Percentiles rank a stretch among this genome's conserved stretches.
Conservation (phyloP, 2,888 invertebrate species). For the Noctuana brunneofusca region DNA sequence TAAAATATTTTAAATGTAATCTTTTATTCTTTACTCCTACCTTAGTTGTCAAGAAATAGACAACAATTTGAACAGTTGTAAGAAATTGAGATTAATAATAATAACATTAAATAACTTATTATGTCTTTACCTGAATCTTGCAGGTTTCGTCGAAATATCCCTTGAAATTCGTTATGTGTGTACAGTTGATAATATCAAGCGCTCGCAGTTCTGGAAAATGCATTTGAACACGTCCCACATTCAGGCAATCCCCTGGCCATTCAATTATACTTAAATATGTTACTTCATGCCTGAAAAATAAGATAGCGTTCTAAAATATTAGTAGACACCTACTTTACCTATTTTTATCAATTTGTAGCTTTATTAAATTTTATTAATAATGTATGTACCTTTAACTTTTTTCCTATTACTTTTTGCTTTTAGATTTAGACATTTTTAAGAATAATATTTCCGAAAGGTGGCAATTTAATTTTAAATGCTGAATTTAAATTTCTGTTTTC, state of each 20-base stretch:
- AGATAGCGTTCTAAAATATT: background rate
- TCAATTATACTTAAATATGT: constrained; percentile 55
- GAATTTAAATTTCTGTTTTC: too few relatives aligned
- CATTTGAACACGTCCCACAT: constrained; percentile 59
- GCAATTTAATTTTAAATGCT: too few relatives aligned
- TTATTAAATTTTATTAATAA: background rate
- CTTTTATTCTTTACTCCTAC: too few relatives aligned
- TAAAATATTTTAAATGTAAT: too few relatives aligned
- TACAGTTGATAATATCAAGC: constrained; percentile 65
- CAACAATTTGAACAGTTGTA: too few relatives aligned
- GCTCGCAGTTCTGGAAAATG: constrained; percentile 60
- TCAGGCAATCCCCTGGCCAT: constrained; percentile 70
- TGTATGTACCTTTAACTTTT: background rate
- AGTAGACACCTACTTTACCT: background rate
- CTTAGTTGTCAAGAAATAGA: too few relatives aligned
- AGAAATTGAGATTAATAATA: too few relatives aligned
- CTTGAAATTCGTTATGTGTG: constrained; percentile 57
- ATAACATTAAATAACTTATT: background rate
- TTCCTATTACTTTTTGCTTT: background rate
- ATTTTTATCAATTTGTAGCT: background rate
- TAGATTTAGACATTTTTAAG: too few relatives aligned
- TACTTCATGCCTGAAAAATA: constrained; percentile 55
- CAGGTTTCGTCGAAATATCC: constrained; percentile 60
- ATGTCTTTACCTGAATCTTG: constrained; percentile 62
- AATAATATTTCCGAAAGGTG: too few relatives aligned